These are phyloP conservation scores for Phylloscopus trochilus DNA, from an alignment of 2,113 vertebrate species.

Conservation along the genomic window DNA sequence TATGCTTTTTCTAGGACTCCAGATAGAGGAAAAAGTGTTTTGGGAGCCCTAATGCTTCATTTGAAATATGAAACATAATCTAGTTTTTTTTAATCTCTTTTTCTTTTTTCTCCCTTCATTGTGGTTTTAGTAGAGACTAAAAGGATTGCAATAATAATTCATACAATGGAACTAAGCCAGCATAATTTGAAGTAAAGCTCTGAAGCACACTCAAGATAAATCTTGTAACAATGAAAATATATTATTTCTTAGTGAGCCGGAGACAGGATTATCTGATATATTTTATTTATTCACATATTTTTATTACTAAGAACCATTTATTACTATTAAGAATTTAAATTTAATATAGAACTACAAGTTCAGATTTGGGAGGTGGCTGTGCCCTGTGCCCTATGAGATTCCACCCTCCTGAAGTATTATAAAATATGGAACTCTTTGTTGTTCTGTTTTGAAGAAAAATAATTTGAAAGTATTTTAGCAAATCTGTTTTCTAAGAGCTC, in stretches of 20 bases:
- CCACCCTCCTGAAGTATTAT: not conserved
- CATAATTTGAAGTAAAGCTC: not conserved
- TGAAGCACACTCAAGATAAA: not conserved
- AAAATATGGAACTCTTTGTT: not conserved
- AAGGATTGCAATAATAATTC: not conserved
- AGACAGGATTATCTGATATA: not conserved
- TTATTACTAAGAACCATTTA: not conserved
- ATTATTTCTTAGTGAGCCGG: not conserved
- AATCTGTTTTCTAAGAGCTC: not conserved
- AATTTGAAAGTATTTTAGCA: not conserved
- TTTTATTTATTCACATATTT: not conserved
- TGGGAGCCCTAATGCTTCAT: not conserved
- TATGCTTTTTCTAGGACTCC: not conserved
- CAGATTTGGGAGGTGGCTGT: not conserved
- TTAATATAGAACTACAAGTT: not conserved
- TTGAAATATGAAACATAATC: not conserved
- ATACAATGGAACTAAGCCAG: not conserved
- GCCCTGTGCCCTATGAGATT: not conserved
- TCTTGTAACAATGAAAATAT: not conserved
- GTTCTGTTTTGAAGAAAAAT: not conserved
- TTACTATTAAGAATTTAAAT: conserved; percentile 2
- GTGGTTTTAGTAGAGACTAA: not conserved
- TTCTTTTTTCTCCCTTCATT: not conserved
- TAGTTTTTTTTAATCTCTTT: rapidly evolving
- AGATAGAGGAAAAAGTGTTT: not conserved